Conservation (phyloP, 2,888 invertebrate genomes). For the Furcula furcula region DNA sequence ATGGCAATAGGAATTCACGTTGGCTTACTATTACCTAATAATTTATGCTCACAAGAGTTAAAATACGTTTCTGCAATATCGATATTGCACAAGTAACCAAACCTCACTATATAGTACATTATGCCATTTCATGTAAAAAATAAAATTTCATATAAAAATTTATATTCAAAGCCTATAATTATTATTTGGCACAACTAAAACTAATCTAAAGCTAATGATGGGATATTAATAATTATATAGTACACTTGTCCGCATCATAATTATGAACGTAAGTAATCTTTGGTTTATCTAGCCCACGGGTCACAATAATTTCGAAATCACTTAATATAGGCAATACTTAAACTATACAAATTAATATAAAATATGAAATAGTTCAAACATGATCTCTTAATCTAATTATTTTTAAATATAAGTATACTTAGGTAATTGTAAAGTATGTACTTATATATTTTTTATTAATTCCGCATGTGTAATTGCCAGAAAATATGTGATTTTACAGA, state of each 20-base stretch:
- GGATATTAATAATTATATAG: conserved; percentile 66
- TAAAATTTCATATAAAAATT: conserved; percentile 49
- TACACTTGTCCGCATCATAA: conserved; percentile 64
- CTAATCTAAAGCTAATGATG: conserved; percentile 54
- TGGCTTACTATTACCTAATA: conserved; percentile 50
- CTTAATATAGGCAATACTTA: conserved; percentile 42
- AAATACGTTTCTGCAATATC: conserved; percentile 62
- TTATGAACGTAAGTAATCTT: conserved; percentile 64
- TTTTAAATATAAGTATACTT: conserved; percentile 22
- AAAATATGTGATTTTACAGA: conserved; percentile 17
- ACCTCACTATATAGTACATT: conserved; percentile 58
- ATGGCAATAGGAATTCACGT: conserved; percentile 80
- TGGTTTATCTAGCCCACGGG: conserved; percentile 80
- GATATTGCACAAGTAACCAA: conserved; percentile 61
- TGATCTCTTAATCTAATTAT: conserved; percentile 44
- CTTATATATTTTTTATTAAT: conserved; percentile 13
- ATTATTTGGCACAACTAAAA: conserved; percentile 63
- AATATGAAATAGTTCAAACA: conserved; percentile 61
- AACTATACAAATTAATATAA: conserved; percentile 52
- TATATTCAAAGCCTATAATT: conserved; percentile 55
- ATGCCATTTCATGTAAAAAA: conserved; percentile 64
- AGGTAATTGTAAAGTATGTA: conserved; percentile 10
- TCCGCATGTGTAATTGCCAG: conserved; percentile 11
- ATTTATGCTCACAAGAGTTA: conserved; percentile 41
- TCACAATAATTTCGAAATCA: conserved; percentile 53